Percentiles rank a stretch among this genome's conserved stretches.
These are phyloP conservation scores for Pararge aegeria DNA, from an alignment of 1,140 invertebrate genomes.

Conservation along the genomic window DNA sequence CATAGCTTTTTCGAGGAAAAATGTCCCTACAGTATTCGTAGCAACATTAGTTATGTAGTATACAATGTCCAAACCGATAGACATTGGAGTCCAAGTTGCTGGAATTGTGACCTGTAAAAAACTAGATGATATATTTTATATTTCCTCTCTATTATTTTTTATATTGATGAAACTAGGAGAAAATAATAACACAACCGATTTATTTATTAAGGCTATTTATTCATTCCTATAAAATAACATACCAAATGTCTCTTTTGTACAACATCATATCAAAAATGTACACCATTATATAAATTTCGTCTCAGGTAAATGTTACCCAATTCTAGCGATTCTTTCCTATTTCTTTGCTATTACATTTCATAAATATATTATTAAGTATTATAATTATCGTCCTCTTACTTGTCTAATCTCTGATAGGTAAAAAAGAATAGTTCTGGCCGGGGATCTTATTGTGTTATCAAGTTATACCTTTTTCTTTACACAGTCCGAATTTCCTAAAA, in stretches of 20 bases:
- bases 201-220: slow-evolving; percentile 77
- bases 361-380: slow-evolving; percentile 47
- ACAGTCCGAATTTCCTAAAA: too few species aligned
- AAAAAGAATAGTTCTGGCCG: slow-evolving; percentile 25
- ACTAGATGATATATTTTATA: too few species aligned
- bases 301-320: slow-evolving; percentile 78
- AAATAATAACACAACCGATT: slow-evolving; percentile 43
- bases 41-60: too few species aligned
- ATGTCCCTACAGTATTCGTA: too few species aligned
- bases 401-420: slow-evolving; percentile 58
- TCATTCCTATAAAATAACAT: slow-evolving; percentile 81
- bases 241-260: slow-evolving; percentile 81
- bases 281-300: slow-evolving; percentile 80
- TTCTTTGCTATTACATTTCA: slow-evolving; percentile 45
- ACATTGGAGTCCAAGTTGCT: too few species aligned
- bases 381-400: slow-evolving; percentile 67
- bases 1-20: too few species aligned
- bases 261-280: slow-evolving; percentile 81
- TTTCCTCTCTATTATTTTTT: too few species aligned
- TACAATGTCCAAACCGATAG: too few species aligned
- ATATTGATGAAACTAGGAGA: neutral
- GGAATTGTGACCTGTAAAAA: too few species aligned
- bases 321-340: slow-evolving; percentile 48
- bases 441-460: slow-evolving; percentile 19
- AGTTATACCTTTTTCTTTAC: neutral